Conservation (phyloP, 2,113 vertebrate genomes). For the Lathamus discolor region DNA sequence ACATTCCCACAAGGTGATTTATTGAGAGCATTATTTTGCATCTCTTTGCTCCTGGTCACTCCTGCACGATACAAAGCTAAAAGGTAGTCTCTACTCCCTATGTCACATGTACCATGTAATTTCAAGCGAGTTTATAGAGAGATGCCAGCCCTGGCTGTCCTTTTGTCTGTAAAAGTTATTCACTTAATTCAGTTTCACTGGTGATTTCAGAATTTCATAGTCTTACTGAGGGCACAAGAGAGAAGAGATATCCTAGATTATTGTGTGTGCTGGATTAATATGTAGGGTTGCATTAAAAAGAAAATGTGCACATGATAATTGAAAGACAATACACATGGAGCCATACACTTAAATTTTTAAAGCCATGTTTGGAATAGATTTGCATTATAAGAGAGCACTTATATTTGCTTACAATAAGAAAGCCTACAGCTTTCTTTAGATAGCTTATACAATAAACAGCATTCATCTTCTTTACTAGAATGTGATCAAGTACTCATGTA, state of each 20-base stretch:
- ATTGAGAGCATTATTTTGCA: neutral
- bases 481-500: neutral
- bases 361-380: neutral
- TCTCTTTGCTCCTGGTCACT: neutral
- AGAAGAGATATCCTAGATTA: neutral
- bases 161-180: constrained; percentile 9
- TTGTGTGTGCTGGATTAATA: neutral
- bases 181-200: neutral
- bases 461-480: neutral
- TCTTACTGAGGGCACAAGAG: neutral
- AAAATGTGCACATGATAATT: neutral
- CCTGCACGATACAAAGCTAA: neutral
- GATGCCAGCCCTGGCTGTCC: neutral
- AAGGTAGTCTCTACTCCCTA: neutral
- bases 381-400: neutral
- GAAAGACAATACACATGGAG: neutral
- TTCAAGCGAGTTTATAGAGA: neutral
- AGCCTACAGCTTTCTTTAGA: neutral
- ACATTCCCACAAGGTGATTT: neutral
- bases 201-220: neutral
- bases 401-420: neutral
- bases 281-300: neutral
- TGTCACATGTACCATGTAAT: neutral
- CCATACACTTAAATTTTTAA: neutral
- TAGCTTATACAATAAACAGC: neutral